Evolutionary conservation across 2,797 vertebrate genomes (phyloP).

Genomic region (Amblyopsis hoosieri): DNA sequence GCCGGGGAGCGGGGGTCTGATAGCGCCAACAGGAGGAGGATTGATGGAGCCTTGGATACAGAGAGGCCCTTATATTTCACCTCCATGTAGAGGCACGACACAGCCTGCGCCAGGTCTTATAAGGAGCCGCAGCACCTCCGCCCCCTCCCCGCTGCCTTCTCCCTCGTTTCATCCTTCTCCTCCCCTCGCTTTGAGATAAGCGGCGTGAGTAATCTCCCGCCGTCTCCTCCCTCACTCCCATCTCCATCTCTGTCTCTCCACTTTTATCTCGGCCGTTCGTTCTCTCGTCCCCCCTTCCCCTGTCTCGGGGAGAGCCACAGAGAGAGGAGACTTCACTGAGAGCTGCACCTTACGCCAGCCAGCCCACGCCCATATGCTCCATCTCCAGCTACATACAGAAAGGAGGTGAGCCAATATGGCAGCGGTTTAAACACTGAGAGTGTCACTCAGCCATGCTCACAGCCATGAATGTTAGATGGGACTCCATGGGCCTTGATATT

Average conservation of each 20-base stretch:
- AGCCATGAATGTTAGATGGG: too few relatives aligned
- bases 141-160: conserved; percentile 11
- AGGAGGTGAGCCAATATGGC: conserved; percentile 9
- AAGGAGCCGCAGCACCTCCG: conserved; percentile 30
- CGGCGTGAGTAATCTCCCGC: conserved; percentile 46
- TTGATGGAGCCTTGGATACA: conserved; percentile 4
- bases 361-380: neutral
- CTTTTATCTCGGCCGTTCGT: conserved; percentile 35
- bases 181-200: conserved; percentile 56
- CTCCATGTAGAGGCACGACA: conserved; percentile 16
- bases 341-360: too few relatives aligned
- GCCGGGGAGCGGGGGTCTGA: too few relatives aligned
- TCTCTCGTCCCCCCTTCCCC: neutral
- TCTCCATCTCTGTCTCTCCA: conserved; percentile 37
- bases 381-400: conserved; percentile 54
- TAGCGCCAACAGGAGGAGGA: neutral
- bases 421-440: conserved; percentile 3
- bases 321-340: conserved; percentile 11
- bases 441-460: too few relatives aligned
- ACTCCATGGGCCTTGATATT: too few relatives aligned
- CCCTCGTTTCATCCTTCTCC: conserved; percentile 25
- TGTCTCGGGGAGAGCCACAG: too few relatives aligned
- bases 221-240: conserved; percentile 36
- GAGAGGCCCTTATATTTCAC: conserved; percentile 40
- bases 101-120: conserved; percentile 44